Evolutionary conservation across 1,140 invertebrate genomes (phyloP).

Genomic region (Euschistus heros): DNA sequence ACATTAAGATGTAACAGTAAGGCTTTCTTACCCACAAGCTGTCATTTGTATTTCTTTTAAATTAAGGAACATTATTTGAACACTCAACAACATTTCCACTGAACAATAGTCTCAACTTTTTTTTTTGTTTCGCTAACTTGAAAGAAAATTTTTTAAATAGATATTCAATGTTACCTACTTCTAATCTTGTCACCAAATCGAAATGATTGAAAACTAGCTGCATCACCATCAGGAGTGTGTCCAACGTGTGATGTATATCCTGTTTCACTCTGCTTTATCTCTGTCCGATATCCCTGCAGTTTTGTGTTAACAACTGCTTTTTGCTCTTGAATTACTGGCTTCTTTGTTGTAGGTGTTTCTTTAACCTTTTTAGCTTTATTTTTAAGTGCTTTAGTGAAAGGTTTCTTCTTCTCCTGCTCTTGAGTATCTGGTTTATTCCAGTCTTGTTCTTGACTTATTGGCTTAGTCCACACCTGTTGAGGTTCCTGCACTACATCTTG

Average conservation of each 20-base stretch:
- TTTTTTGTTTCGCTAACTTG: too few relatives aligned
- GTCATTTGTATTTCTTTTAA: too few relatives aligned
- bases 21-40: too few relatives aligned
- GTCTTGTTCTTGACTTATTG: background rate
- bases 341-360: background rate
- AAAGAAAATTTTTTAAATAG: too few relatives aligned
- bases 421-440: background rate
- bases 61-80: too few relatives aligned
- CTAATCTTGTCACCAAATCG: background rate
- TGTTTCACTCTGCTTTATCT: background rate
- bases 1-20: too few relatives aligned
- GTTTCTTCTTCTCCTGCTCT: background rate
- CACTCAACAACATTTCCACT: too few relatives aligned
- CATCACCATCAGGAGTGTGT: background rate
- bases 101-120: too few relatives aligned
- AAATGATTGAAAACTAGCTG: background rate
- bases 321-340: background rate
- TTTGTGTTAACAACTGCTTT: background rate
- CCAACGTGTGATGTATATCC: constrained; percentile 2
- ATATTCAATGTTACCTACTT: too few relatives aligned
- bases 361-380: background rate
- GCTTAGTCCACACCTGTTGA: background rate
- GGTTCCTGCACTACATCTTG: too few relatives aligned
- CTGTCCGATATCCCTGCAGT: background rate
- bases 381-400: background rate